Evolutionary conservation across 1,140 invertebrate genomes (phyloP).

Genomic region (Bombus impatiens): DNA sequence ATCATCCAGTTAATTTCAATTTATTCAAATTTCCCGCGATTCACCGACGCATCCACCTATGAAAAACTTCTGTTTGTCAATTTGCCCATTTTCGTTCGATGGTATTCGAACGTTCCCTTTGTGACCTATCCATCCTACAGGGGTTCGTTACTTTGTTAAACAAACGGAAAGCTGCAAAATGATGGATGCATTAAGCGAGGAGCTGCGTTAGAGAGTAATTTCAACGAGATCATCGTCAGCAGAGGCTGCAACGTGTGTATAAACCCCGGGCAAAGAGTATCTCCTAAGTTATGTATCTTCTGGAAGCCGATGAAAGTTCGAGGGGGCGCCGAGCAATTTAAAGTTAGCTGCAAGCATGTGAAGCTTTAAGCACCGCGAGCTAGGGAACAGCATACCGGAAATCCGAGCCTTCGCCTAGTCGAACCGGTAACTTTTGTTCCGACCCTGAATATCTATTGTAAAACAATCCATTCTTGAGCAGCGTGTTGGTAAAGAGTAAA

Average conservation of each 20-base stretch:
- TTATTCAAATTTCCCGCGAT: too few species aligned
- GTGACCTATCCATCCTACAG: background rate
- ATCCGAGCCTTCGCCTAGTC: background rate
- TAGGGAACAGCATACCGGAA: background rate
- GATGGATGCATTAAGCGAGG: constrained; percentile 35
- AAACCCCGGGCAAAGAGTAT: constrained; percentile 30
- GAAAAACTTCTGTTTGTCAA: background rate
- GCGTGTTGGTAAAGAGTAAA: background rate
- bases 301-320: constrained; percentile 61
- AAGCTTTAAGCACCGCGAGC: constrained; percentile 23
- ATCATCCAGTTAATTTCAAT: too few species aligned
- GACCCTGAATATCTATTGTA: constrained; percentile 18
- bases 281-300: constrained; percentile 60
- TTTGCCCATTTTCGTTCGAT: background rate
- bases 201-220: constrained; percentile 55
- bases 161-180: constrained; percentile 33
- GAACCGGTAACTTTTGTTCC: background rate
- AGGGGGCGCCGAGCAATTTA: constrained; percentile 53
- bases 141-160: background rate
- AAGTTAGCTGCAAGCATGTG: constrained; percentile 57
- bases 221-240: constrained; percentile 39
- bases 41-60: background rate
- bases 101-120: background rate
- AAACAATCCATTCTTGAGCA: constrained; percentile 20
- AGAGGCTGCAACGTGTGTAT: constrained; percentile 21